A percentile compares a stretch with the other conserved stretches of the same genome.
phyloP scores from a whole-genome alignment of 2,797 vertebrate species.

The Allobates femoralis region DNA sequence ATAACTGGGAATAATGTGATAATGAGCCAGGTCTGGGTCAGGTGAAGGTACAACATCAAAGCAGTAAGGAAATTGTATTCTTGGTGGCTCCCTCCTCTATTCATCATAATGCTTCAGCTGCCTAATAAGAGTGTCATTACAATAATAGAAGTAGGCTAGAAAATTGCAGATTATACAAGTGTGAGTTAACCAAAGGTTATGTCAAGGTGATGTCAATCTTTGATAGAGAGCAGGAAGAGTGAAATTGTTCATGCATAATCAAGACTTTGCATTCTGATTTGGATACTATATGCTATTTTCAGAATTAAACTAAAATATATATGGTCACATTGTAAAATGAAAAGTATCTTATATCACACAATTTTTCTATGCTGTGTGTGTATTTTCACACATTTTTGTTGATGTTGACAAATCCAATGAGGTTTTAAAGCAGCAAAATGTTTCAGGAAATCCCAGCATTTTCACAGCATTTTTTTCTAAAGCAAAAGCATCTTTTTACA shows the following conservation, averaged over 20 bases:
- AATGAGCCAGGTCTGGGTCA: not conserved
- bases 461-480: no score
- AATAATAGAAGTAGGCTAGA: not conserved
- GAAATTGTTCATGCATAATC: not conserved
- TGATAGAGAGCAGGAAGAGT: not conserved
- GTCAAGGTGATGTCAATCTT: not conserved
- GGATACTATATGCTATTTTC: not conserved
- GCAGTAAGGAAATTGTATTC: not conserved
- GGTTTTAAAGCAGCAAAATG: no score
- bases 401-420: no score
- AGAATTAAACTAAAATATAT: not conserved
- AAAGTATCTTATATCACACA: not conserved
- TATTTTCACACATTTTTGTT: no score
- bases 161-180: not conserved
- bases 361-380: not conserved
- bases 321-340: not conserved
- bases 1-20: not conserved
- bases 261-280: not conserved
- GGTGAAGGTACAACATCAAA: not conserved
- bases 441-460: no score
- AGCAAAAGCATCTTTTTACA: no score
- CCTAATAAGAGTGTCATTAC: not conserved
- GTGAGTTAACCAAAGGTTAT: not conserved
- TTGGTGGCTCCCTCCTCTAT: not conserved
- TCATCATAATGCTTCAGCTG: not conserved